These are phyloP conservation scores for Nephrocerus scutellatus DNA, from an alignment of 2,888 invertebrate species.

Conservation along the genomic window DNA sequence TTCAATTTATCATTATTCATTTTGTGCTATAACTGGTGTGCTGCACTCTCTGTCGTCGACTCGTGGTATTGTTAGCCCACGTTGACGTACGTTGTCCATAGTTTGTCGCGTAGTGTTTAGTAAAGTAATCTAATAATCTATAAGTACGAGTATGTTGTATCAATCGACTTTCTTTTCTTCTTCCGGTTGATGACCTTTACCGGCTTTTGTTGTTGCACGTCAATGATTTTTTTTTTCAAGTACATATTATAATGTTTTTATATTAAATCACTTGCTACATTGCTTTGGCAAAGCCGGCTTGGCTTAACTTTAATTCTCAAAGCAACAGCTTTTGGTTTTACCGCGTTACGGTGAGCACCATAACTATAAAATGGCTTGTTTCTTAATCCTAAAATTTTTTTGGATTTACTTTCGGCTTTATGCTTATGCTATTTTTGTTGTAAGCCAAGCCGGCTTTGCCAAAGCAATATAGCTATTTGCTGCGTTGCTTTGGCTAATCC, in stretches of 20 bases:
- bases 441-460: too few relatives aligned
- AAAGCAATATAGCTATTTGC: too few relatives aligned
- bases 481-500: too few relatives aligned
- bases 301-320: too few relatives aligned
- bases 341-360: too few relatives aligned
- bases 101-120: slow-evolving; percentile 10
- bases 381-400: not conserved
- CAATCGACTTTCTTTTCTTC: slow-evolving; percentile 27
- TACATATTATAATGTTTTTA: slow-evolving; percentile 7
- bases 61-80: not conserved
- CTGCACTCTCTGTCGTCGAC: not conserved
- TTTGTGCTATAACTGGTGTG: too few relatives aligned
- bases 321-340: too few relatives aligned
- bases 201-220: slow-evolving; percentile 37
- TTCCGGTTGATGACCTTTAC: slow-evolving; percentile 45
- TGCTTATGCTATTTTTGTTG: slow-evolving; percentile 1
- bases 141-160: not conserved
- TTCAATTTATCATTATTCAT: too few relatives aligned
- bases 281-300: too few relatives aligned
- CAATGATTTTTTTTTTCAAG: slow-evolving; percentile 20
- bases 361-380: too few relatives aligned
- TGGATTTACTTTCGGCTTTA: not conserved
- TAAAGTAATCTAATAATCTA: too few relatives aligned
- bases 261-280: too few relatives aligned
- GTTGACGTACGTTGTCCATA: slow-evolving; percentile 1